Evolutionary conservation across 1,140 invertebrate species (phyloP), one percentile per base, ranked within the genome.

Genomic region (Bombus pascuorum): DNA sequence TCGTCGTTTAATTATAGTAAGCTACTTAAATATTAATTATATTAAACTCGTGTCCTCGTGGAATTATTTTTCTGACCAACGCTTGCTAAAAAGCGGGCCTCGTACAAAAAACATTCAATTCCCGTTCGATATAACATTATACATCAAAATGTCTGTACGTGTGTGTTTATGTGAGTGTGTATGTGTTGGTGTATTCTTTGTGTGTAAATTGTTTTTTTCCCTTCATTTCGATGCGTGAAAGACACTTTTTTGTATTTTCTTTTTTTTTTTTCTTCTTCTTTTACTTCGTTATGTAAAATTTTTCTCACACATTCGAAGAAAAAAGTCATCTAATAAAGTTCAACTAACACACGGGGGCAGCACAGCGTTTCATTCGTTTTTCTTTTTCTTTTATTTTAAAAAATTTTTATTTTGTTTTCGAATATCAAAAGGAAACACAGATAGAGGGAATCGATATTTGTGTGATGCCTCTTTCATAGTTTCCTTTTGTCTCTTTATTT

Each of bases 21-120:
- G 91, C 92, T 93, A 93, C 91, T 93, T 93, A 92, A 92, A 93
- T 93, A 91, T 91, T 91, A 90, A 90, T 86, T 89, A 86, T 81
- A 81, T 81, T 81, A 87, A 87, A 57, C 81, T 90, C 80, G 86
- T 90, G 83, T 90, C 89, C 84, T 90, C 81, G 86, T 90, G 89
- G 86, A 90, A 90, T 90, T 80, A 90, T 90, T 87, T 86, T 86
- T 71, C 66, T 78, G 81, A 59, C 89, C 90, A 73, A 62, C 70
- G 70, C 71, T 86, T 76, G 15, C 9, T 37, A n/a, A 34, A 80
- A 44, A 81, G 2, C 10, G 83, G 87, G 91, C 76, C 78, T 86
- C 79, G 89, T 93, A 90, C 91, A 91, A 92, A 93, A 93, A 91
- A 92, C 91, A 70, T 87, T 91, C 89, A 93, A 93, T 92, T 92